Conservation (phyloP, 2,113 vertebrate genomes). For the Scomber colias region DNA sequence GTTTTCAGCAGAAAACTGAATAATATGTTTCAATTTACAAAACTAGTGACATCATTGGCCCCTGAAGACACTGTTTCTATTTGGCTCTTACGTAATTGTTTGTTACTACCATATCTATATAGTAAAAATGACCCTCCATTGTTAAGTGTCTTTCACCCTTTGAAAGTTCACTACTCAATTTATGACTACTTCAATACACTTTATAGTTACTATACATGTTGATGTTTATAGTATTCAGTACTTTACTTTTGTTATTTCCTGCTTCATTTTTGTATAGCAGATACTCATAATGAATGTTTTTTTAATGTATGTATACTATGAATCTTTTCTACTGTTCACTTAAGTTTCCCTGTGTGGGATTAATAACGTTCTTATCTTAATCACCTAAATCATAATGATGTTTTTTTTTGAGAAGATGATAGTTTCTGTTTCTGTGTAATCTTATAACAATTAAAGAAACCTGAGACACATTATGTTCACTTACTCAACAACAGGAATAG, state of each 20-base stretch:
- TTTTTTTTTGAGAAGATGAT: background rate
- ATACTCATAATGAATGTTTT: background rate
- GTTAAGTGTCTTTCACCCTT: background rate
- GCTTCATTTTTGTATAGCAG: background rate
- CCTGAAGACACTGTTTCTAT: background rate
- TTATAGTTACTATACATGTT: background rate
- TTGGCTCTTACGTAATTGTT: background rate
- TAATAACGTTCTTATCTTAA: too few species aligned
- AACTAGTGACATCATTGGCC: background rate
- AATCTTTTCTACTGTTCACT: too few species aligned
- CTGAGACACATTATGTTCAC: background rate
- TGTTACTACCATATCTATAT: background rate
- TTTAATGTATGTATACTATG: too few species aligned
- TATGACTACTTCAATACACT: background rate
- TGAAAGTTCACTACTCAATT: too few species aligned
- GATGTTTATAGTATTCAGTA: too few species aligned
- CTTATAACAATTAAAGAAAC: background rate
- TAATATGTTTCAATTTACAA: too few species aligned
- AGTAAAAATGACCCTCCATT: background rate
- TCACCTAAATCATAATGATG: too few species aligned
- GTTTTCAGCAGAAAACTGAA: too few species aligned
- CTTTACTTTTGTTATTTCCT: too few species aligned
- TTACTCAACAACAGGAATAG: too few species aligned
- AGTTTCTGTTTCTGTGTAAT: background rate
- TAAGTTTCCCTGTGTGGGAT: too few species aligned